These are phyloP conservation scores for Rhinogobius similis DNA, from an alignment of 2,113 vertebrate genomes.

Conservation along the genomic window DNA sequence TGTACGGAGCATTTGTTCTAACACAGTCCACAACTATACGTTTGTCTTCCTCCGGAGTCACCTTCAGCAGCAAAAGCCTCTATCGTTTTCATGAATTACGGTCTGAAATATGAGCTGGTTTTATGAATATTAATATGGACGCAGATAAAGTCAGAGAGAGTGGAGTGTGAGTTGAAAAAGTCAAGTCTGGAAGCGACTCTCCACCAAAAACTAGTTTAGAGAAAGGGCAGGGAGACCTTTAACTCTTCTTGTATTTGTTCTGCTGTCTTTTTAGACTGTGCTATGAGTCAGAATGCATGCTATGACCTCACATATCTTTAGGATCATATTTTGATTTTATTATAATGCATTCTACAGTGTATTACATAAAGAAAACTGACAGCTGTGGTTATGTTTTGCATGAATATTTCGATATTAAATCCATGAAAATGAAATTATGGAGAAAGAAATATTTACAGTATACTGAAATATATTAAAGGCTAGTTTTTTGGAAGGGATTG, in stretches of 20 bases:
- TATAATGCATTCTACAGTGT: background rate
- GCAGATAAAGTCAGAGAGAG: slow-evolving; percentile 30
- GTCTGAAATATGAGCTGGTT: slow-evolving; percentile 41
- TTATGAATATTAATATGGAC: slow-evolving; percentile 65
- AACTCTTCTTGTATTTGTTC: slow-evolving; percentile 43
- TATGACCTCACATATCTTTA: slow-evolving; percentile 4
- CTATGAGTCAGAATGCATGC: slow-evolving; percentile 21
- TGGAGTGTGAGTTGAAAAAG: slow-evolving; percentile 9
- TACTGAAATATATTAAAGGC: too few relatives aligned
- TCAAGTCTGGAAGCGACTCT: slow-evolving; percentile 12
- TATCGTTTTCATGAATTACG: slow-evolving; percentile 49
- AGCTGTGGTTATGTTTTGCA: background rate
- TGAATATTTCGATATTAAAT: background rate
- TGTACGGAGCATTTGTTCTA: slow-evolving; percentile 26
- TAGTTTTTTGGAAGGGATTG: too few relatives aligned
- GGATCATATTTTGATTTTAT: background rate
- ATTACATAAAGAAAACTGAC: too few relatives aligned
- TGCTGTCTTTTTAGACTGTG: slow-evolving; percentile 26
- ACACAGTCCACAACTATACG: slow-evolving; percentile 30
- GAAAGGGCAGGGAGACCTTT: slow-evolving; percentile 59
- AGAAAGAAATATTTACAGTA: too few relatives aligned
- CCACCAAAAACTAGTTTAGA: slow-evolving; percentile 19
- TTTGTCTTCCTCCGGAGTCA: slow-evolving; percentile 35
- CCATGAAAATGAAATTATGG: too few relatives aligned
- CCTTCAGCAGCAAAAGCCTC: slow-evolving; percentile 53